Evolutionary conservation across 2,888 invertebrate genomes (phyloP).

Genomic region (Melanargia galathea): DNA sequence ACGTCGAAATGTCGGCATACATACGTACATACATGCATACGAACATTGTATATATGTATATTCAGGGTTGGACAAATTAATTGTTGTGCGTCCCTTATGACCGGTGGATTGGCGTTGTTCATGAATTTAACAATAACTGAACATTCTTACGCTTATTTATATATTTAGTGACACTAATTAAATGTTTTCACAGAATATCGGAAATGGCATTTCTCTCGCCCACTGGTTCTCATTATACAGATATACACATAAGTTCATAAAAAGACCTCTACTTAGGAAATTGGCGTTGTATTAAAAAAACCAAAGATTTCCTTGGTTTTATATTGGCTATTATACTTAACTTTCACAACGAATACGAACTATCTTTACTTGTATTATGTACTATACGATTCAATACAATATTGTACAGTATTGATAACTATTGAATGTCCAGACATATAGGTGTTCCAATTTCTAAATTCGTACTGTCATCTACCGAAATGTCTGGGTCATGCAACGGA

Average conservation of each 20-base stretch:
- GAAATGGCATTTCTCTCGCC: no score
- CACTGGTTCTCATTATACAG: no score
- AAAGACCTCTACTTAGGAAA: no score
- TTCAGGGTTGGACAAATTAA: constrained; percentile 27
- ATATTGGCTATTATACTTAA: not conserved
- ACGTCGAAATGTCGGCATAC: constrained; percentile 56
- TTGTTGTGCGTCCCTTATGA: constrained; percentile 28
- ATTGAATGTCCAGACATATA: constrained; percentile 10
- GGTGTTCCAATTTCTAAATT: constrained; percentile 21
- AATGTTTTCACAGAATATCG: no score
- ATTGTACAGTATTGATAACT: constrained; percentile 9
- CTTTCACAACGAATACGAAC: not conserved
- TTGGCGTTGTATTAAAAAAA: no score
- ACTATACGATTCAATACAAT: not conserved
- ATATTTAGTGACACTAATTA: no score
- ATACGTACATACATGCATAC: constrained; percentile 44
- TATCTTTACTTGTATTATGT: not conserved
- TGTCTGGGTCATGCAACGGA: not conserved
- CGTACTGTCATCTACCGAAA: constrained; percentile 14
- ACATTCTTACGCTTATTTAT: not conserved
- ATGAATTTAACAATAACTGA: constrained; percentile 16
- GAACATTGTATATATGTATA: constrained; percentile 17
- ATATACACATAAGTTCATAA: no score
- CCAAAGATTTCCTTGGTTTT: not conserved
- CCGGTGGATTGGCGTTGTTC: constrained; percentile 14